A percentile compares a stretch with the other conserved stretches of the same genome.
phyloP scores from a whole-genome alignment of 2,797 vertebrate genomes.

The Poeciliopsis gracilis region DNA sequence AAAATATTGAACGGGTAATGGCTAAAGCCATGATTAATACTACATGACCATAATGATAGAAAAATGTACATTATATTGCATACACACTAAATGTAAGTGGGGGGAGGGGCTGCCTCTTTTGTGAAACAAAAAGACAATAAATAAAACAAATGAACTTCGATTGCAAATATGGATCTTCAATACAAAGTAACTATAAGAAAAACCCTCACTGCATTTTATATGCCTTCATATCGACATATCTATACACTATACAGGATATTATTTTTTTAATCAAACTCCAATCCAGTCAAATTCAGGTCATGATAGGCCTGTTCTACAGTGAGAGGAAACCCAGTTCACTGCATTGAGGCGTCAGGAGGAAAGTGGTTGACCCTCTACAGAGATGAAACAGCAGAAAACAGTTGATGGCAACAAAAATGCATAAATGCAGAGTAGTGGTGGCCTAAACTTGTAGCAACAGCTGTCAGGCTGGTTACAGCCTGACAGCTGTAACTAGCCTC shows the following conservation, averaged over 20 bases:
- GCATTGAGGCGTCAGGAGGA: neutral
- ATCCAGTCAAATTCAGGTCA: no score
- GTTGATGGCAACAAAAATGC: neutral
- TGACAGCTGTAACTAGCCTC: no score
- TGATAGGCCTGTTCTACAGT: no score
- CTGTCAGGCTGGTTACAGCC: neutral
- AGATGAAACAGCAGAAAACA: neutral
- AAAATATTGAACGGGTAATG: slow-evolving; percentile 51
- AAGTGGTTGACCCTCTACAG: neutral
- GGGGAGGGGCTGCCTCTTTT: slow-evolving; percentile 4
- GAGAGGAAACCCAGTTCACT: no score
- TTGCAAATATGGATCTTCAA: slow-evolving; percentile 75
- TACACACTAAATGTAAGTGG: slow-evolving; percentile 83
- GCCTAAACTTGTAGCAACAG: neutral
- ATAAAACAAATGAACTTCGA: slow-evolving; percentile 73
- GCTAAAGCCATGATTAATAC: slow-evolving; percentile 64
- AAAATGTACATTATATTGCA: slow-evolving; percentile 91
- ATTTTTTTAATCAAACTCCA: no score
- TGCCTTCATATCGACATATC: no score
- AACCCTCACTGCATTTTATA: no score
- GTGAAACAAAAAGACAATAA: slow-evolving; percentile 72
- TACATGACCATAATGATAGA: slow-evolving; percentile 57
- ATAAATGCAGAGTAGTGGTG: neutral
- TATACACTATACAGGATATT: no score
- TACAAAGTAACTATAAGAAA: slow-evolving; percentile 32